Percentiles rank a stretch among this genome's conserved stretches.
phyloP scores from a whole-genome alignment of 2,888 invertebrate genomes.

The Tipula lateralis region DNA sequence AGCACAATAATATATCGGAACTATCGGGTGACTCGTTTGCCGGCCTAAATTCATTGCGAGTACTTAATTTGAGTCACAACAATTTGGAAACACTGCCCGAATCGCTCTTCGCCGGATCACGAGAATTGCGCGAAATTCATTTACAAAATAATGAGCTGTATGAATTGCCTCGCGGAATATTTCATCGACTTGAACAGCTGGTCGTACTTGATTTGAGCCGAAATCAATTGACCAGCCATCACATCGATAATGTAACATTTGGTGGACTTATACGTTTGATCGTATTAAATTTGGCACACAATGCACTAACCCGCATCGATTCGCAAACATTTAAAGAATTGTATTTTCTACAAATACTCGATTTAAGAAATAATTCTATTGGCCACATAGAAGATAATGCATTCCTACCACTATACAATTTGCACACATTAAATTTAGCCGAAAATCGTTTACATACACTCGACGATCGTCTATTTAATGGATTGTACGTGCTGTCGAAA shows the following conservation, averaged over 20 bases:
- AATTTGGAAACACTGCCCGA: slow-evolving; percentile 75
- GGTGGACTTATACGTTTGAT: slow-evolving; percentile 77
- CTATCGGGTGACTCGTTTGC: slow-evolving; percentile 74
- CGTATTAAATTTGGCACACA: slow-evolving; percentile 79
- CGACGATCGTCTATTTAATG: slow-evolving; percentile 77
- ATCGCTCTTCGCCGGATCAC: slow-evolving; percentile 73
- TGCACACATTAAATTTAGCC: slow-evolving; percentile 83
- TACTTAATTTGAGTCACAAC: slow-evolving; percentile 84
- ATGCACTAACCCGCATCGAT: slow-evolving; percentile 75
- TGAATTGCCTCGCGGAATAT: slow-evolving; percentile 75
- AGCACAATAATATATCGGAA: slow-evolving; percentile 78
- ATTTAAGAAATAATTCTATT: slow-evolving; percentile 79
- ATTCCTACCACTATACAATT: slow-evolving; percentile 79
- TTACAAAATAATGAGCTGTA: slow-evolving; percentile 79
- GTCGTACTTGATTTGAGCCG: slow-evolving; percentile 78
- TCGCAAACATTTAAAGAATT: slow-evolving; percentile 81
- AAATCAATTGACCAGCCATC: slow-evolving; percentile 78
- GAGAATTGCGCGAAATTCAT: slow-evolving; percentile 77
- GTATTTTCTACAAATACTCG: slow-evolving; percentile 78
- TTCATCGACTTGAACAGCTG: slow-evolving; percentile 78
- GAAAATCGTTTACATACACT: slow-evolving; percentile 79
- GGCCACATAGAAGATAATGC: slow-evolving; percentile 85
- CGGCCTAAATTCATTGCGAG: slow-evolving; percentile 70
- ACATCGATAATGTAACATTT: slow-evolving; percentile 83
- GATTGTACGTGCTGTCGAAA: slow-evolving; percentile 76